These are phyloP conservation scores for Micromussa lordhowensis DNA, from an alignment of 92 coral and sea anemone genomes.

Conservation along the genomic window DNA sequence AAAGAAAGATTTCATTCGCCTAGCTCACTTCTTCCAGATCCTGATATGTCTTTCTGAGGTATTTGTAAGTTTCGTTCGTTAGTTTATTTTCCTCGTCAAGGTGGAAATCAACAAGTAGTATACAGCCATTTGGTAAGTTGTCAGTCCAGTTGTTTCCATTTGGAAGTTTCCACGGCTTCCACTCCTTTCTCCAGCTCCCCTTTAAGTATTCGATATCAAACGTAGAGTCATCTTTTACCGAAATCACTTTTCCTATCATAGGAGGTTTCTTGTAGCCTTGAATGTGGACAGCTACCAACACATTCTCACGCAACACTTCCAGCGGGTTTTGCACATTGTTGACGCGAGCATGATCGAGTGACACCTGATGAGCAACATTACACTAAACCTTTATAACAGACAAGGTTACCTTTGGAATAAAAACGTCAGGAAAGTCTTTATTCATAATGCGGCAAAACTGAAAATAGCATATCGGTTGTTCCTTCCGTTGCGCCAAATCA, in stretches of 20 bases:
- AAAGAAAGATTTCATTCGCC: background rate
- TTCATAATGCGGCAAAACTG: constrained; percentile 58
- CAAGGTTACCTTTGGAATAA: constrained; percentile 53
- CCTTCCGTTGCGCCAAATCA: constrained; percentile 9
- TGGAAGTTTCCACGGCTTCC: constrained; percentile 16
- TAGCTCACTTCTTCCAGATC: background rate
- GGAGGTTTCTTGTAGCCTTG: constrained; percentile 34
- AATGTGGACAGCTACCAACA: constrained; percentile 12
- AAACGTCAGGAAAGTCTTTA: constrained; percentile 53
- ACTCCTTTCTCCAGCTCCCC: constrained; percentile 32
- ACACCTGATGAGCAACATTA: too few relatives aligned
- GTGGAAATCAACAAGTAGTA: constrained; percentile 32
- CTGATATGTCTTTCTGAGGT: constrained; percentile 1
- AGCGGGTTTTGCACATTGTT: constrained; percentile 7
- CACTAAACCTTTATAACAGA: too few relatives aligned
- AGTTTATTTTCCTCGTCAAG: constrained; percentile 5
- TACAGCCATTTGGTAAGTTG: constrained; percentile 21
- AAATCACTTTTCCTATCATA: constrained; percentile 15
- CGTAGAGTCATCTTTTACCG: background rate
- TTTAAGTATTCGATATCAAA: constrained; percentile 16
- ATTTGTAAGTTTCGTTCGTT: constrained; percentile 21
- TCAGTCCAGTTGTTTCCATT: constrained; percentile 10
- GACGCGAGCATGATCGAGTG: background rate
- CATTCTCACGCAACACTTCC: background rate
- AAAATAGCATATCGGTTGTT: constrained; percentile 39